A percentile compares a stretch with the other conserved stretches of the same genome.
Evolutionary conservation across 2,113 vertebrate genomes (phyloP).

Genomic region (Urocolius indicus): DNA sequence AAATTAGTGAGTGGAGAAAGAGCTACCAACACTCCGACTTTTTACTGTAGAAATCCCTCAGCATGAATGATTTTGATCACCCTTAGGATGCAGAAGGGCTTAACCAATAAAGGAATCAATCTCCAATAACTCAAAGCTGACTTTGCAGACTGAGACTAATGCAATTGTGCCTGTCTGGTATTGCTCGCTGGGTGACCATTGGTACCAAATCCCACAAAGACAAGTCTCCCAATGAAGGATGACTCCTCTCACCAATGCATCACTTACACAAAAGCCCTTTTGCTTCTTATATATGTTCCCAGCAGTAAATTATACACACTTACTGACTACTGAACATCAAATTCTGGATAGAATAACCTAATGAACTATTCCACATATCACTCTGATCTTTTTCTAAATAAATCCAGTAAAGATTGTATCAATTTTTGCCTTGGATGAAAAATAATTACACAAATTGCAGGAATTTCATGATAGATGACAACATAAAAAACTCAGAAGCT

Average conservation of each 20-base stretch:
- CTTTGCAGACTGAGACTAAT: background rate
- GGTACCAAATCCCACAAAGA: background rate
- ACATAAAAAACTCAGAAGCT: background rate
- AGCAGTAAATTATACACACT: fast-evolving
- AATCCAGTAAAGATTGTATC: background rate
- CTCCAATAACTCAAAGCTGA: fast-evolving
- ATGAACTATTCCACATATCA: background rate
- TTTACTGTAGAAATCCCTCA: background rate
- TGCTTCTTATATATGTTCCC: fast-evolving
- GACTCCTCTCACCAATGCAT: background rate
- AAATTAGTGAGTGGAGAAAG: background rate
- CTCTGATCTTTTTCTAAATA: background rate
- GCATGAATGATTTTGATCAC: fast-evolving
- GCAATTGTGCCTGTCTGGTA: fast-evolving
- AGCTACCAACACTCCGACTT: fast-evolving
- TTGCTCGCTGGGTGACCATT: background rate
- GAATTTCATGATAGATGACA: background rate
- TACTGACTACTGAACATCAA: background rate
- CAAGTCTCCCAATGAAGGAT: background rate
- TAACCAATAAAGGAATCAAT: background rate
- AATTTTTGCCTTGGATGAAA: background rate
- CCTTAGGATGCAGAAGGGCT: background rate
- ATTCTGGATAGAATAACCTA: background rate
- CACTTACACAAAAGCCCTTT: background rate
- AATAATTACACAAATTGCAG: background rate